Evolutionary conservation across 2,113 vertebrate species (phyloP).

Genomic region (Microcebus jonahi): DNA sequence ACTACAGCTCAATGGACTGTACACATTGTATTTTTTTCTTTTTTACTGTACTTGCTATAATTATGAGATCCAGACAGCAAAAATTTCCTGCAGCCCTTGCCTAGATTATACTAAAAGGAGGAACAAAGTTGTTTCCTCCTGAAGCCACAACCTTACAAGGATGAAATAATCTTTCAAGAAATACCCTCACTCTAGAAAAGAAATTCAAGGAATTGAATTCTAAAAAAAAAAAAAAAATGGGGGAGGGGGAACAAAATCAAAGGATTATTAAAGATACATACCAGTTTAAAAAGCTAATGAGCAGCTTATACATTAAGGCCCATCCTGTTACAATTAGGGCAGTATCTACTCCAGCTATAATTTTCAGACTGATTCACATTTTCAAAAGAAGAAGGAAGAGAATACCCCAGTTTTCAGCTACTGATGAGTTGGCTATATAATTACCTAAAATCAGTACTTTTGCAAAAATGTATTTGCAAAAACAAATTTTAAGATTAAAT

Average conservation of each 20-base stretch:
- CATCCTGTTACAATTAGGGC: slow-evolving; percentile 14
- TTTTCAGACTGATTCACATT: slow-evolving; percentile 29
- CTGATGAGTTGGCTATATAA: slow-evolving; percentile 57
- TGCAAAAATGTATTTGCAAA: slow-evolving; percentile 48
- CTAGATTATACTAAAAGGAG: slow-evolving; percentile 31
- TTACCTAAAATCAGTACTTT: slow-evolving; percentile 60
- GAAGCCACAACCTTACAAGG: slow-evolving; percentile 61
- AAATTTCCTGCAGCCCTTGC: slow-evolving; percentile 28
- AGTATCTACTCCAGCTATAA: slow-evolving; percentile 37
- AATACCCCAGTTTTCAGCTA: slow-evolving; percentile 40
- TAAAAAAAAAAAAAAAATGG: not conserved
- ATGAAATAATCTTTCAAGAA: slow-evolving; percentile 66
- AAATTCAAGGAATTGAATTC: slow-evolving; percentile 63
- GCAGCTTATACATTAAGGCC: slow-evolving; percentile 39
- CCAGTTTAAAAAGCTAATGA: slow-evolving; percentile 53
- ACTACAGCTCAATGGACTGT: not conserved
- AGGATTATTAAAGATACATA: slow-evolving; percentile 19
- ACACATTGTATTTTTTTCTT: not conserved
- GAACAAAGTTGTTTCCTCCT: slow-evolving; percentile 65
- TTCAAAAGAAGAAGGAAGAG: slow-evolving; percentile 42
- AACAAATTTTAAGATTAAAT: slow-evolving; percentile 55
- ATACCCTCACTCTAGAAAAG: slow-evolving; percentile 44
- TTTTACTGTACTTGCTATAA: slow-evolving; percentile 54
- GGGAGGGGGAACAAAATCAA: not conserved
- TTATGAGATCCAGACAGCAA: slow-evolving; percentile 18